phyloP scores from a whole-genome alignment of 37 sponge, comb jelly and placozoan genomes.

The Dysidea cf. avara region DNA sequence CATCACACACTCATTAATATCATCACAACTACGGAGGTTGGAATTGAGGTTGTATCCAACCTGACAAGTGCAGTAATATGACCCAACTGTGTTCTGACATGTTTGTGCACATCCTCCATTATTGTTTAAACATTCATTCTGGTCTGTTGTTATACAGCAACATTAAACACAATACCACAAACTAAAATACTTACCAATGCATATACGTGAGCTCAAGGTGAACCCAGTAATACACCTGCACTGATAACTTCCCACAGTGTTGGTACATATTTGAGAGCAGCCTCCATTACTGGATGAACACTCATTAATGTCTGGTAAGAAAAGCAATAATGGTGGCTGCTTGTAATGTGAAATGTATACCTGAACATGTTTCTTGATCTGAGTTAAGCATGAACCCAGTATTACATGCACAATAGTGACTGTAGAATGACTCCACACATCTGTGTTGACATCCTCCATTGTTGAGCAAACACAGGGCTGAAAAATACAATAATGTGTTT shows the following conservation, averaged over 20 bases:
- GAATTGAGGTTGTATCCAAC: background rate
- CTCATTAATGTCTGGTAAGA: constrained; percentile 64
- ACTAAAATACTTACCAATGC: constrained; percentile 23
- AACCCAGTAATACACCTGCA: constrained; percentile 55
- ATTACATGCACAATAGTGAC: constrained; percentile 35
- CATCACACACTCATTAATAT: too few species aligned
- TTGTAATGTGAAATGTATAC: constrained; percentile 7
- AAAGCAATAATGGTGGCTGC: too few species aligned
- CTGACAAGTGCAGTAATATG: background rate
- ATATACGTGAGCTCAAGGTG: constrained; percentile 6
- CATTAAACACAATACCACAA: background rate
- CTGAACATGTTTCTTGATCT: constrained; percentile 10
- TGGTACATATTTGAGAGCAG: constrained; percentile 41
- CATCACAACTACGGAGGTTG: background rate
- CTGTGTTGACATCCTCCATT: constrained; percentile 17
- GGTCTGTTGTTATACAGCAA: constrained; percentile 1
- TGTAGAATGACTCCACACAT: constrained; percentile 19
- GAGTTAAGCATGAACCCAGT: constrained; percentile 26
- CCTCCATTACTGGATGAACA: constrained; percentile 40
- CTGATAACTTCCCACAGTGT: constrained; percentile 37
- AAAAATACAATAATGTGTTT: too few species aligned
- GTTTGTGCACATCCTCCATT: background rate
- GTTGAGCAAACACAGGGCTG: constrained; percentile 16
- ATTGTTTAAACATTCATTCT: constrained; percentile 2
- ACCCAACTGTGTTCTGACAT: constrained; percentile 9